Conservation (phyloP, 2,113 vertebrate genomes). For the Myrmophylax atrothorax region DNA sequence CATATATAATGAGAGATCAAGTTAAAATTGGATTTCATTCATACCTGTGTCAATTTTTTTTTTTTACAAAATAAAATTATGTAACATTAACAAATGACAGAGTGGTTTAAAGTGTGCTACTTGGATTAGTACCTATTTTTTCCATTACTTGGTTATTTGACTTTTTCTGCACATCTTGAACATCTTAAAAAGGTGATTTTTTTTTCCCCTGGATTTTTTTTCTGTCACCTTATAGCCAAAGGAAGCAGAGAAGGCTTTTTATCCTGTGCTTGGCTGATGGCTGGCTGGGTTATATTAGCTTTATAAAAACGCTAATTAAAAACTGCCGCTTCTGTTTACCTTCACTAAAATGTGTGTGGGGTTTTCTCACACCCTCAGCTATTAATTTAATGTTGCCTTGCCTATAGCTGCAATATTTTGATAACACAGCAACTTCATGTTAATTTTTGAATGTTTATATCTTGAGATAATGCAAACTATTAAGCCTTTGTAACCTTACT, state of each 20-base stretch:
- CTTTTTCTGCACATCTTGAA: constrained; percentile 69
- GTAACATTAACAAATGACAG: constrained; percentile 55
- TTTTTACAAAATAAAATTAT: constrained; percentile 71
- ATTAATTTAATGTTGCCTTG: constrained; percentile 85
- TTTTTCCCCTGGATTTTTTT: background rate
- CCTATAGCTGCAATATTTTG: constrained; percentile 82
- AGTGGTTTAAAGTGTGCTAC: constrained; percentile 50
- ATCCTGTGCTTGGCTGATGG: constrained; percentile 68
- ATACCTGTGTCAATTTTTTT: too few species aligned
- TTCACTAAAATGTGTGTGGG: constrained; percentile 72
- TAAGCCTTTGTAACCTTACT: constrained; percentile 77
- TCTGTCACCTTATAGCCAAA: constrained; percentile 73
- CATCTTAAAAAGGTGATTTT: constrained; percentile 69
- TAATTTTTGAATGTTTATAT: constrained; percentile 82
- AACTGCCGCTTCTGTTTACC: constrained; percentile 76
- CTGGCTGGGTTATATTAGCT: constrained; percentile 72
- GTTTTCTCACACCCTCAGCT: constrained; percentile 71
- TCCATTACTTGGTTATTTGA: constrained; percentile 73
- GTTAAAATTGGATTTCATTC: too few species aligned
- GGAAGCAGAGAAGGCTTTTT: constrained; percentile 74
- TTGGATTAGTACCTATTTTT: constrained; percentile 68
- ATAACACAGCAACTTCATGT: constrained; percentile 78
- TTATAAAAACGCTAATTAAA: constrained; percentile 76
- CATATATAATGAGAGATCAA: too few species aligned
- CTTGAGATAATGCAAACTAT: constrained; percentile 80